Percentiles rank a stretch among this genome's conserved stretches.
Evolutionary conservation across 2,113 vertebrate genomes (phyloP).

Genomic region (Daubentonia madagascariensis): DNA sequence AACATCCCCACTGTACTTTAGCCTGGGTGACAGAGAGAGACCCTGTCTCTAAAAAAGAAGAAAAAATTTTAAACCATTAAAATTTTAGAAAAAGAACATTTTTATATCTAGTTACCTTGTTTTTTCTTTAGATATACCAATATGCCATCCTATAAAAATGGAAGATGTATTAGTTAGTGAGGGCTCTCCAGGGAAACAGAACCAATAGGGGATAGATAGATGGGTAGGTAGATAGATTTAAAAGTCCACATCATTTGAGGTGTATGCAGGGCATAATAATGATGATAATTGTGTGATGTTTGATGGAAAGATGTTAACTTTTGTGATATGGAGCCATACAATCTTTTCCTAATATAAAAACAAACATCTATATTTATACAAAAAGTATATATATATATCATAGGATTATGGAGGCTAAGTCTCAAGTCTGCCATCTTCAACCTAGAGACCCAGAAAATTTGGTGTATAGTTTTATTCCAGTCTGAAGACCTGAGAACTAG

Average conservation of each 20-base stretch:
- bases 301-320: constrained; percentile 51
- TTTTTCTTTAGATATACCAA: background rate
- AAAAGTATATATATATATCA: no score
- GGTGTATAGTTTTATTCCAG: background rate
- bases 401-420: no score
- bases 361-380: no score
- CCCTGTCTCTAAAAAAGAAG: no score
- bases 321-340: constrained; percentile 60
- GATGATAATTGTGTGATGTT: constrained; percentile 38
- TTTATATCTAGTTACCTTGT: background rate
- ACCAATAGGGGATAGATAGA: background rate
- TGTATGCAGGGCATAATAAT: background rate
- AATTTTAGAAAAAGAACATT: background rate
- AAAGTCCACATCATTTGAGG: background rate
- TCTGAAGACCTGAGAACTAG: background rate
- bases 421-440: background rate
- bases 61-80: no score
- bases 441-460: background rate
- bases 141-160: background rate
- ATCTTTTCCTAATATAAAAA: constrained; percentile 22
- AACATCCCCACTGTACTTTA: no score
- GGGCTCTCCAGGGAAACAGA: background rate
- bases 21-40: no score
- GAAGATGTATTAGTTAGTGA: background rate
- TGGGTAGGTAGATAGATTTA: no score